These are phyloP conservation scores for Ptilonorhynchus violaceus DNA, from an alignment of 2,113 vertebrate genomes.

Conservation along the genomic window DNA sequence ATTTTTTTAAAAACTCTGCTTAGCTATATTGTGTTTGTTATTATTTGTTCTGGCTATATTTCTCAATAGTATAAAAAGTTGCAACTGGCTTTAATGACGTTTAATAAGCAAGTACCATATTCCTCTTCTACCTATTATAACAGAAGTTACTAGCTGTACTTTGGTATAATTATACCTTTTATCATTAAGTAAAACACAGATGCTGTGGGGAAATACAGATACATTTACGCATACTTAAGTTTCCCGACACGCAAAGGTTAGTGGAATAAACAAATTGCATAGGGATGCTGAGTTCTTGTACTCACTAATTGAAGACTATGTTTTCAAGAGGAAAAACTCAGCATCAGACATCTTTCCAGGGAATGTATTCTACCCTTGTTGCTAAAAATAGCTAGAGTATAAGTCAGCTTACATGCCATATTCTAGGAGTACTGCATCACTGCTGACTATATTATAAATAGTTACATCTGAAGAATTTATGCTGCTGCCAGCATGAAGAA, in stretches of 20 bases:
- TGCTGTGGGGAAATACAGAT: neutral
- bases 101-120: neutral
- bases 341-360: neutral
- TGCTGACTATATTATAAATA: constrained; percentile 8
- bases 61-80: neutral
- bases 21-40: neutral
- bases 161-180: neutral
- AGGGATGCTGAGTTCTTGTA: neutral
- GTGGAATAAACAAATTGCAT: neutral
- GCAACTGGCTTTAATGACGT: neutral
- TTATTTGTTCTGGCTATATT: neutral
- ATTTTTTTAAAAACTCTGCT: neutral
- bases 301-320: constrained; percentile 8
- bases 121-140: neutral
- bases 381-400: neutral
- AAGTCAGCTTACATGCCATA: neutral
- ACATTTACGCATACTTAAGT: neutral
- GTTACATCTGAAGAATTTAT: neutral
- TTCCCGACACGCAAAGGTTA: neutral
- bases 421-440: neutral
- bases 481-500: neutral
- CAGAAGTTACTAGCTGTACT: neutral
- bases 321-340: constrained; percentile 3
- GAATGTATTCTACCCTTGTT: neutral
- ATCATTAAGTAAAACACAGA: neutral